These are phyloP conservation scores for Procambarus clarkii DNA, from an alignment of 1,140 invertebrate genomes.

Conservation along the genomic window DNA sequence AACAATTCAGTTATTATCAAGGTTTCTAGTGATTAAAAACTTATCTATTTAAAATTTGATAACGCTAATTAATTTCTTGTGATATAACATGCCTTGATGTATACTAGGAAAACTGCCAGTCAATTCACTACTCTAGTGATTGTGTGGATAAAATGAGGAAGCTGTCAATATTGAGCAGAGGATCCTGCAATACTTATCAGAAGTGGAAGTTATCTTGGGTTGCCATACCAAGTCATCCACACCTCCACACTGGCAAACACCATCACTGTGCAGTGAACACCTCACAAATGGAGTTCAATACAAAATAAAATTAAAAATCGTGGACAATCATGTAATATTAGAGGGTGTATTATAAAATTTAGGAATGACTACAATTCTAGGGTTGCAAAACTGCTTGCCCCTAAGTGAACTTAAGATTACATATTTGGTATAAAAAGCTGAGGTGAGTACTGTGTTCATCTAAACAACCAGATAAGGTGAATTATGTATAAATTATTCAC, in stretches of 20 bases:
- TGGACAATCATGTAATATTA: background rate
- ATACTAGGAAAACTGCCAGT: background rate
- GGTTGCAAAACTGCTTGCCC: background rate
- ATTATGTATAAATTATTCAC: slow-evolving; percentile 24
- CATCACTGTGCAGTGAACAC: slow-evolving; percentile 15
- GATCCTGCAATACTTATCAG: background rate
- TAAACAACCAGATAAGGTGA: slow-evolving; percentile 47
- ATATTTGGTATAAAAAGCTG: slow-evolving; percentile 64
- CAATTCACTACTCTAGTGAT: background rate
- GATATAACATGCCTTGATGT: background rate
- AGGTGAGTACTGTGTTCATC: slow-evolving; percentile 40
- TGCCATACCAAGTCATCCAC: background rate
- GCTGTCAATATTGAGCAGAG: background rate
- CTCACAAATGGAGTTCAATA: slow-evolving; percentile 3
- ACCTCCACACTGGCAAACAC: background rate
- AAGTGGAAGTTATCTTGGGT: background rate
- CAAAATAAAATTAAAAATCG: background rate
- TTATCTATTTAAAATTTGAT: too few relatives aligned
- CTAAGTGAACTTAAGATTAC: slow-evolving; percentile 48
- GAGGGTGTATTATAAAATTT: slow-evolving; percentile 41
- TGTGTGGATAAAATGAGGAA: background rate
- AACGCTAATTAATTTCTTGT: too few relatives aligned
- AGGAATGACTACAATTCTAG: slow-evolving; percentile 50
- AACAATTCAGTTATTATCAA: too few relatives aligned
- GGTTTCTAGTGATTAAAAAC: too few relatives aligned